Conservation (phyloP, 2,888 invertebrate species). For the Philopedon plagiatum region DNA sequence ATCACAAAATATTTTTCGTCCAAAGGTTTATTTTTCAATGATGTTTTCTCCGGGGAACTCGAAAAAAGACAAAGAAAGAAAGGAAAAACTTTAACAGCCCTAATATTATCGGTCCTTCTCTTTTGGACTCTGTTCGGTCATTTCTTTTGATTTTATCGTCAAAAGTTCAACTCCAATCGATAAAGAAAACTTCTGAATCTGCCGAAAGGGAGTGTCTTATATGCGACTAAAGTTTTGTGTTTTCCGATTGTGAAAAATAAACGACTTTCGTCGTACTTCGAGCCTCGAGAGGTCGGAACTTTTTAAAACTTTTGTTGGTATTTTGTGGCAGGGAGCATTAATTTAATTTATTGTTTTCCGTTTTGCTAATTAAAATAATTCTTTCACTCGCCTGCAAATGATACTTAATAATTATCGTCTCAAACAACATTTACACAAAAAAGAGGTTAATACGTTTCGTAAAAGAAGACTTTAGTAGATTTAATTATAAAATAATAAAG, state of each 20-base stretch:
- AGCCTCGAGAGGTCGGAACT: conserved; percentile 9
- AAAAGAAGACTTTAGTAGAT: no score
- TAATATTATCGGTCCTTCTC: conserved; percentile 16
- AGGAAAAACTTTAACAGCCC: conserved; percentile 28
- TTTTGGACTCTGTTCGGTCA: conserved; percentile 12
- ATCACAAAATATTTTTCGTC: conserved; percentile 19
- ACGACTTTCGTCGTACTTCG: conserved; percentile 5
- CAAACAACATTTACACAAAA: no score
- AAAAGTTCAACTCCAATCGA: conserved; percentile 24
- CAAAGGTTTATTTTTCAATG: conserved; percentile 30
- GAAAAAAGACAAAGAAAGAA: conserved; percentile 27
- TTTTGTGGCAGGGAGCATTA: not conserved
- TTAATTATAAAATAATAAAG: no score
- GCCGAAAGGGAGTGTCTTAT: conserved; percentile 23
- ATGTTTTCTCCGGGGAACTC: conserved; percentile 22
- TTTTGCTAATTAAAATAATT: no score
- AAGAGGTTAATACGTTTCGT: no score
- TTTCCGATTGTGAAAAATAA: conserved; percentile 23
- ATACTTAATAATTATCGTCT: no score
- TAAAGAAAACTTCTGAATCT: conserved; percentile 9
- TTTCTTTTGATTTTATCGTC: conserved; percentile 25
- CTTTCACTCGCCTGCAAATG: no score
- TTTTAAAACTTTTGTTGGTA: conserved; percentile 9
- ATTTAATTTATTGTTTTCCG: not conserved
- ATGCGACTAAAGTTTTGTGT: conserved; percentile 9